Conservation (phyloP, 1,140 invertebrate genomes). For the Leptonema lineaticorne region DNA sequence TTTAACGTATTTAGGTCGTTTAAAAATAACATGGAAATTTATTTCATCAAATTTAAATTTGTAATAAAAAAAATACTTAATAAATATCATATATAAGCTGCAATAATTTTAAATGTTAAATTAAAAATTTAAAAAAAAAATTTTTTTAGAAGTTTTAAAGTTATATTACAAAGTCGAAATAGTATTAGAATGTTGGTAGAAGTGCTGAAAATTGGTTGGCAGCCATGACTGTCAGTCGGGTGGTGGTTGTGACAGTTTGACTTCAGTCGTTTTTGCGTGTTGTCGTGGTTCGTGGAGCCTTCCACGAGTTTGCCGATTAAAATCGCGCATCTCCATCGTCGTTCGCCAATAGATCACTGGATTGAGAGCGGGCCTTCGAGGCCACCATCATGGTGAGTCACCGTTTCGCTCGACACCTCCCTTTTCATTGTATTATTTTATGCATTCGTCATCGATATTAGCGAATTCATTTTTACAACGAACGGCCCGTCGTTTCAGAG, state of each 20-base stretch:
- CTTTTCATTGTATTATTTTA: not conserved
- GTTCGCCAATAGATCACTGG: too few relatives aligned
- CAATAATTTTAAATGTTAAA: too few relatives aligned
- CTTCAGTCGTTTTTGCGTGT: not conserved
- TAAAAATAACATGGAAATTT: too few relatives aligned
- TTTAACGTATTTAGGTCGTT: too few relatives aligned
- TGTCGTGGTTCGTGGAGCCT: not conserved
- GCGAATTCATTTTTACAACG: not conserved
- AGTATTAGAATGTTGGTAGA: not conserved
- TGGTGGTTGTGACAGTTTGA: not conserved
- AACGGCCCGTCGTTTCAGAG: slow-evolving; percentile 52
- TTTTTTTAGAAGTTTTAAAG: too few relatives aligned
- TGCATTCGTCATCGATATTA: not conserved
- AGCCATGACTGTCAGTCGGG: not conserved
- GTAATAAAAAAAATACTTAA: too few relatives aligned
- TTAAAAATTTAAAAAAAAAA: too few relatives aligned
- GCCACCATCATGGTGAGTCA: slow-evolving; percentile 8
- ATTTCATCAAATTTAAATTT: too few relatives aligned
- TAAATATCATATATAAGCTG: too few relatives aligned
- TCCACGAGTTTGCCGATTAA: not conserved
- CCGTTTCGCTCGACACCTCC: not conserved
- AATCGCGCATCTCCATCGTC: not conserved
- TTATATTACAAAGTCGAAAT: too few relatives aligned
- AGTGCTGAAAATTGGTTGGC: not conserved
- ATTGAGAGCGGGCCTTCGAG: not conserved